Evolutionary conservation across 1,140 invertebrate species (phyloP), one percentile per base, ranked within the genome.

Genomic region (Tetramorium alpestre): DNA sequence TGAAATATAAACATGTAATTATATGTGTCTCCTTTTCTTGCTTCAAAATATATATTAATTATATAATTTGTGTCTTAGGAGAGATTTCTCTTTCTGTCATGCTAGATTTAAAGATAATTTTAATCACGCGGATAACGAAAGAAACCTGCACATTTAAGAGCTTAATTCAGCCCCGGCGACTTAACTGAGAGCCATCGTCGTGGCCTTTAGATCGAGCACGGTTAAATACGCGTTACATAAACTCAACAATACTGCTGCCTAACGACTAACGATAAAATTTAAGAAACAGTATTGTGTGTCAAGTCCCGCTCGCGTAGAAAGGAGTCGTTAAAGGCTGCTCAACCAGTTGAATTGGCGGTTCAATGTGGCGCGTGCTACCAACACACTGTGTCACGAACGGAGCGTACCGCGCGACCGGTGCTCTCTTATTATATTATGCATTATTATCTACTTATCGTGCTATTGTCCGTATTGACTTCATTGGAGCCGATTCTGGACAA

Each of bases 401-500:
- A 86, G 72, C 81, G 86, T 69, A 85, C 73, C 75, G 65, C 65
- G 41, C 67, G 82, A 85, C 86, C 88, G 77, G 77, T 90, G 67
- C 89, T 87, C 92, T 93, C 87, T 93, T 93, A 93, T 93, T 93
- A 93, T 93, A 93, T 93, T 93, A 93, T 89, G 86, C 86, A 90
- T 91, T 93, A 93, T 93, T 93, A 93, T 92, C 88, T 93, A 92
- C 92, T 93, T 93, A 94, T 93, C 91, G 92, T 75, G 89, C 92
- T 91, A 93, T 92, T 93, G 89, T 92, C 89, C 90, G 91, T 91
- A 91, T 92, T 89, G 88, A 89, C 89, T 91, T 91, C 77, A 90
- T 93, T 92, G 91, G 82, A 86, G 88, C 75, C 90, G 92, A 91
- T 92, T 90, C 90, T 77, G 69, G 56, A 75, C 75, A 82, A 82